Evolutionary conservation across 2,797 vertebrate genomes (phyloP).

Genomic region (Mastacembelus armatus): DNA sequence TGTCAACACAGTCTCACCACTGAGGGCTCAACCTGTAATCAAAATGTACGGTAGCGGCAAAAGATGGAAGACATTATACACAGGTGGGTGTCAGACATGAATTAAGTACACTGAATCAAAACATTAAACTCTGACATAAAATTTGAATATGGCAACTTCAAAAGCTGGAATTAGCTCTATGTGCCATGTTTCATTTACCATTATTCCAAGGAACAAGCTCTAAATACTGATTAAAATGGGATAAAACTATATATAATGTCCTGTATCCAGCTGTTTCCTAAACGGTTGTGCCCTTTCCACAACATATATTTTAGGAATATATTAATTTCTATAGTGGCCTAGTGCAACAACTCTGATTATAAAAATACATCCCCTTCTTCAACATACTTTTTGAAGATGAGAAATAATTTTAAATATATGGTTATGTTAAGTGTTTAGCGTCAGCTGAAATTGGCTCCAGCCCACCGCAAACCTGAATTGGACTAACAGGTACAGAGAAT

Average conservation of each 20-base stretch:
- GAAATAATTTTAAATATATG: too few species aligned
- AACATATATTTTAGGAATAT: too few species aligned
- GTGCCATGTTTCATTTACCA: not conserved
- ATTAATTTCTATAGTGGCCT: not conserved
- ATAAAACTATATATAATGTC: not conserved
- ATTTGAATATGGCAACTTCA: not conserved
- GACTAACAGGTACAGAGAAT: too few species aligned
- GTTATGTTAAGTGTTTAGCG: too few species aligned
- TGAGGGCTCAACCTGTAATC: conserved; percentile 59
- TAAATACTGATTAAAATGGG: not conserved
- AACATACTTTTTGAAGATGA: too few species aligned
- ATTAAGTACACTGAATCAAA: conserved; percentile 13
- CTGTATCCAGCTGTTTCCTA: too few species aligned
- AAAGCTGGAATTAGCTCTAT: conserved; percentile 6
- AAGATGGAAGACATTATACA: not conserved
- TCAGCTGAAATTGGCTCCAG: too few species aligned
- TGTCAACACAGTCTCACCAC: conserved; percentile 44
- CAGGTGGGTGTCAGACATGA: not conserved
- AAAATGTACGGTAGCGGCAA: conserved; percentile 26
- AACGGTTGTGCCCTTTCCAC: too few species aligned
- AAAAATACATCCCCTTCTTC: too few species aligned
- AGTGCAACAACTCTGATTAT: not conserved
- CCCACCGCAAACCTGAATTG: too few species aligned
- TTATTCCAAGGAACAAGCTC: not conserved
- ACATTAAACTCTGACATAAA: conserved; percentile 4